phyloP scores from a whole-genome alignment of 2,888 invertebrate genomes.

The Zeuzera pyrina region DNA sequence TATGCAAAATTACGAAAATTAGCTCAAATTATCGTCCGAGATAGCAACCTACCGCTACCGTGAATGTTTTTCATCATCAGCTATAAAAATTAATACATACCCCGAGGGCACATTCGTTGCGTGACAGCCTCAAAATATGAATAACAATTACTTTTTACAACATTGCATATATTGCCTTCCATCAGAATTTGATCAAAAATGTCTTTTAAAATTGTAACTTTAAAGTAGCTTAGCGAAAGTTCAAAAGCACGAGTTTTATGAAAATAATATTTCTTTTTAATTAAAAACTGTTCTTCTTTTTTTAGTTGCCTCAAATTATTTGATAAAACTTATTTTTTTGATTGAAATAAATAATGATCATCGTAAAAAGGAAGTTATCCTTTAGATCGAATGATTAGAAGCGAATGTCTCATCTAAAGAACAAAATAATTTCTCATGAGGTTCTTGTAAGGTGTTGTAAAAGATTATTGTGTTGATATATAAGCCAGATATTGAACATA shows the following conservation, averaged over 20 bases:
- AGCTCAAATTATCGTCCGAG: slow-evolving; percentile 59
- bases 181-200: slow-evolving; percentile 13
- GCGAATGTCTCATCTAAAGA: too few relatives aligned
- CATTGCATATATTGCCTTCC: slow-evolving; percentile 40
- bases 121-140: slow-evolving; percentile 55
- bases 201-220: too few relatives aligned
- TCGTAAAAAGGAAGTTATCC: too few relatives aligned
- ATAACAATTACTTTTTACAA: slow-evolving; percentile 53
- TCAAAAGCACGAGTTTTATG: slow-evolving; percentile 26
- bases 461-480: background rate
- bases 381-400: too few relatives aligned
- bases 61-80: slow-evolving; percentile 42
- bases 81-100: slow-evolving; percentile 34
- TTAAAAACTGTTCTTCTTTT: background rate
- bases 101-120: slow-evolving; percentile 38
- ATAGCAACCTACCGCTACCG: slow-evolving; percentile 47
- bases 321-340: too few relatives aligned
- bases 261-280: slow-evolving; percentile 18
- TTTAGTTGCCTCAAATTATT: too few relatives aligned
- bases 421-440: too few relatives aligned
- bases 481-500: background rate
- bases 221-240: too few relatives aligned
- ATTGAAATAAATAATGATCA: too few relatives aligned
- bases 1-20: slow-evolving; percentile 64
- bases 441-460: too few relatives aligned